These are phyloP conservation scores for Drosophila borborema DNA, from an alignment of 2,888 invertebrate genomes.

Conservation along the genomic window DNA sequence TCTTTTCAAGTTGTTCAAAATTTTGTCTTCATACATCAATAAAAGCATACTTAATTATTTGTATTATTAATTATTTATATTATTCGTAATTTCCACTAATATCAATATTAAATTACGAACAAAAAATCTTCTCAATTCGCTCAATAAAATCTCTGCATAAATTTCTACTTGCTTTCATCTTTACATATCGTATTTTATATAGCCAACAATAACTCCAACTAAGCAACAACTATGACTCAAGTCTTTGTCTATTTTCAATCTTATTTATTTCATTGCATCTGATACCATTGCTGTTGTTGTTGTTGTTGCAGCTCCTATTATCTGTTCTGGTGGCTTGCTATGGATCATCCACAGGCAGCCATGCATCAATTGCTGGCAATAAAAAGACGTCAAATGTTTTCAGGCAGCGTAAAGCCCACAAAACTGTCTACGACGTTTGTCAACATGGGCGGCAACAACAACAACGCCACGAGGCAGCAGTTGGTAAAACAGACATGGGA, in stretches of 20 bases:
- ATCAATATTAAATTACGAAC: too few relatives aligned
- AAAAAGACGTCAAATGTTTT: constrained; percentile 75
- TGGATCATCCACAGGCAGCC: constrained; percentile 47
- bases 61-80: too few relatives aligned
- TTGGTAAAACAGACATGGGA: neutral
- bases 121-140: neutral
- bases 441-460: constrained; percentile 59
- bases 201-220: neutral
- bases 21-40: too few relatives aligned
- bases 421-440: constrained; percentile 57
- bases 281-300: neutral
- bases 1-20: too few relatives aligned
- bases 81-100: too few relatives aligned
- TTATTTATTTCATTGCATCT: neutral
- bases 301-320: neutral
- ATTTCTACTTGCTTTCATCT: neutral
- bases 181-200: neutral
- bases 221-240: neutral
- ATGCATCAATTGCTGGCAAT: constrained; percentile 71
- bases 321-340: constrained; percentile 16
- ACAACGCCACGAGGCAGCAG: constrained; percentile 37
- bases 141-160: neutral
- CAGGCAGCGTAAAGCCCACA: constrained; percentile 70
- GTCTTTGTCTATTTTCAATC: neutral
- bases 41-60: too few relatives aligned